Conservation (phyloP, 2,113 vertebrate species). For the Eira barbara region DNA sequence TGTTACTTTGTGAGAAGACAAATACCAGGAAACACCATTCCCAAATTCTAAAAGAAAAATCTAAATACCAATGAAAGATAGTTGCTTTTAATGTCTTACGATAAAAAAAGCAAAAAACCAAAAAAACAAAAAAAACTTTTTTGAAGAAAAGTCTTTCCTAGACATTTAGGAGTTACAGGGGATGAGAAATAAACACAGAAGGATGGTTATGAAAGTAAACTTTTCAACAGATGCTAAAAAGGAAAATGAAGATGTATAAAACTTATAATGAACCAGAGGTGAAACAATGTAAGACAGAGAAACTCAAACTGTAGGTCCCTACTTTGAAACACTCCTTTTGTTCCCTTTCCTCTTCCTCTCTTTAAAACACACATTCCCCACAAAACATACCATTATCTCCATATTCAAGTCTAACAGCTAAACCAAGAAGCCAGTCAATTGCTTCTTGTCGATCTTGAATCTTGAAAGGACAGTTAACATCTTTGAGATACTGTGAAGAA, state of each 20-base stretch:
- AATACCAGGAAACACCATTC: not conserved
- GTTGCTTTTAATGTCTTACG: not conserved
- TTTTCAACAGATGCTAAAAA: not conserved
- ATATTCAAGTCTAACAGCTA: conserved; percentile 96
- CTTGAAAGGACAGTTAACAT: conserved; percentile 94
- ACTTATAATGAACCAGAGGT: conserved; percentile 13
- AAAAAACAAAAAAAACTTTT: not conserved
- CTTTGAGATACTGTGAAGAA: conserved; percentile 90
- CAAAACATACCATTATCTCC: conserved; percentile 92
- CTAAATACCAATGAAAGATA: conserved; percentile 1
- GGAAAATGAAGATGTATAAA: not conserved
- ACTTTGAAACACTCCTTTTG: not conserved
- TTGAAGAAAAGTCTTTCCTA: not conserved
- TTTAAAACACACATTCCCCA: not conserved
- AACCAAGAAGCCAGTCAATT: conserved; percentile 96
- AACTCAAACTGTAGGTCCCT: not conserved
- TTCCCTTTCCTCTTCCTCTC: not conserved
- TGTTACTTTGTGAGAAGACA: not conserved
- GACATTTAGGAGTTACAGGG: accelerated
- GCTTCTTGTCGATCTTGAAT: conserved; percentile 89
- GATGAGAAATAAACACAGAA: not conserved
- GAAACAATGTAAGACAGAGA: not conserved
- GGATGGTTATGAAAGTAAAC: not conserved
- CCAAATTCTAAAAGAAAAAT: conserved; percentile 38
- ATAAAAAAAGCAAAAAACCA: not conserved